Evolutionary conservation across 2,797 vertebrate genomes (phyloP), one percentile per base, ranked within the genome.

Genomic region (Squalus acanthias): DNA sequence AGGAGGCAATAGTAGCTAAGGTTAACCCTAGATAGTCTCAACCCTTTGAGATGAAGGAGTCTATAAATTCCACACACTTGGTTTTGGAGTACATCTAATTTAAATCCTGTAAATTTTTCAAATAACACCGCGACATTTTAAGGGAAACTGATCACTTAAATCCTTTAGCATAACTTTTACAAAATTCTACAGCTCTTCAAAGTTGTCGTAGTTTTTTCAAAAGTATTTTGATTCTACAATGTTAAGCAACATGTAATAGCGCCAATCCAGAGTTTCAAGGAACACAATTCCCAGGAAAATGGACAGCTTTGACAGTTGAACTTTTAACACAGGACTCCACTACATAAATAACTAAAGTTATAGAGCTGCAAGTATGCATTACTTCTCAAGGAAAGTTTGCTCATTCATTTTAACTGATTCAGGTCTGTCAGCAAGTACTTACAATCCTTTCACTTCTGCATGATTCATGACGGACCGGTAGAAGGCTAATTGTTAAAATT

Each of bases 401-500:
- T 26, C 93, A 29, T 95, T 95, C 57, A 46, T 3, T 96, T 98
- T 98, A 98, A 98, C 98, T 97, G 97, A 97, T 98, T 98, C 97
- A 98, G 98, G 98, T 97, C 98, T 98, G 98, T 98, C 98, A 98
- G 97, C 97, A 96, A 97, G 97, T 98, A 98, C 97, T 98, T 98
- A 95, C 69, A 33, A 50, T 98, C 98, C 98, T 98, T 98, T 98
- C 97, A 97, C 98, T 98, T 98, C 97, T 98, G 98, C 98, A 98
- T 98, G 98, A 99, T 99, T 99, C 98, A 99, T 99, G 98, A 98
- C 98, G 98, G 98, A 98, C 98, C 98, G 98, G 98, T 98, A 98
- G 98, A 98, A 98, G 98, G 99, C 98, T 99, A 99, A 99, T 99
- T 99, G 98, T 99, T 99, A 98, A 99, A 99, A 99, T 99, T 99